Percentiles rank a stretch among this genome's conserved stretches.
Evolutionary conservation across 2,888 invertebrate genomes (phyloP).

Genomic region (Anodontia alba): DNA sequence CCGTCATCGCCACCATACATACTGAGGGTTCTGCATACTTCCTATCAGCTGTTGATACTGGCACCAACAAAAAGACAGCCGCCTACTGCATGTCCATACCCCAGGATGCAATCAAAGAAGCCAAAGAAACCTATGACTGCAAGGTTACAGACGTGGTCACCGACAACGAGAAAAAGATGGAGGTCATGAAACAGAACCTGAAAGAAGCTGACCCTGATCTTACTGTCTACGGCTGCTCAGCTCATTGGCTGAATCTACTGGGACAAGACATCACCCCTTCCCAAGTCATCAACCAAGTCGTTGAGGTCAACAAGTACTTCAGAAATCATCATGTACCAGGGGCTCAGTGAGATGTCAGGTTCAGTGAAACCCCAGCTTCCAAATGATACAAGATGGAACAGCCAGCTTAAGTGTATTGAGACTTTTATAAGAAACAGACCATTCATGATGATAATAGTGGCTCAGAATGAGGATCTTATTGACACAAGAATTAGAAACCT

Average conservation of each 20-base stretch:
- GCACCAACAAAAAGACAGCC: slow-evolving; percentile 46
- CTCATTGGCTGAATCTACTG: slow-evolving; percentile 42
- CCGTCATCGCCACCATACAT: slow-evolving; percentile 42
- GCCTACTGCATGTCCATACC: slow-evolving; percentile 36
- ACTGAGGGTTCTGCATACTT: slow-evolving; percentile 32
- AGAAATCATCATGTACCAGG: slow-evolving; percentile 39
- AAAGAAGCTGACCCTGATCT: slow-evolving; percentile 20
- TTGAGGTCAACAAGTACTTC: slow-evolving; percentile 45
- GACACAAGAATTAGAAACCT: slow-evolving; percentile 30
- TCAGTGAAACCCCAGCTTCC: slow-evolving; percentile 42
- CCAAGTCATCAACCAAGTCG: slow-evolving; percentile 38
- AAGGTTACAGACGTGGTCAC: slow-evolving; percentile 33
- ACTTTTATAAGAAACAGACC: slow-evolving; percentile 28
- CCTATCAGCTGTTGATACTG: slow-evolving; percentile 29
- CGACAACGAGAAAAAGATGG: slow-evolving; percentile 48
- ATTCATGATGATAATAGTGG: slow-evolving; percentile 29
- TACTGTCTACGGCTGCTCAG: slow-evolving; percentile 30
- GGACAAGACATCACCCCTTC: slow-evolving; percentile 41
- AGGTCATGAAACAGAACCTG: slow-evolving; percentile 18
- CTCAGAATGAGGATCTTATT: slow-evolving; percentile 43
- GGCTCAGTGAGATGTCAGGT: slow-evolving; percentile 24
- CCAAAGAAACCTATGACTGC: slow-evolving; percentile 33
- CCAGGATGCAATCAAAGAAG: slow-evolving; percentile 16
- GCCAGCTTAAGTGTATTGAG: slow-evolving; percentile 31
- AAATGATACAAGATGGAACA: slow-evolving; percentile 42